phyloP scores from a whole-genome alignment of 2,113 vertebrate genomes.

The Catagonus wagneri region DNA sequence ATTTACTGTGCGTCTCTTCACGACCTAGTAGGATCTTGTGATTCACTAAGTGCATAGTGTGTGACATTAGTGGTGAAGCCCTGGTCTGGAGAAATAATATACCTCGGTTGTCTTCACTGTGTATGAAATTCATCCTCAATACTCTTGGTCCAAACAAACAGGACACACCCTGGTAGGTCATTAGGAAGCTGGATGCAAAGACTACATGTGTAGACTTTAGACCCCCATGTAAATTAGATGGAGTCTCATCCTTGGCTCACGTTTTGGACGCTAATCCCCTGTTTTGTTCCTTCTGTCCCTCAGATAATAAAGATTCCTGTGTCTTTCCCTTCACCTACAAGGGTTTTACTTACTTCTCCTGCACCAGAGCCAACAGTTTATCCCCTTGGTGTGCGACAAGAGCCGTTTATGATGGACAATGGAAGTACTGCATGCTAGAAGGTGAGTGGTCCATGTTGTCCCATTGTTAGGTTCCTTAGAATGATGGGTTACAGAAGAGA shows the following conservation, averaged over 20 bases:
- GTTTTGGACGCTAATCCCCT: neutral
- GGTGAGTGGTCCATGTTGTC: neutral
- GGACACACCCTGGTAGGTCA: accelerated
- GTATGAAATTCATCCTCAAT: neutral
- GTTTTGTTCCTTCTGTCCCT: slow-evolving; percentile 10
- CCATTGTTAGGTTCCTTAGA: neutral
- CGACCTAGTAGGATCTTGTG: neutral
- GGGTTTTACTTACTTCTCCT: slow-evolving; percentile 13
- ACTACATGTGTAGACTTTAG: neutral
- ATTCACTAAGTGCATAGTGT: neutral
- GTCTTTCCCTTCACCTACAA: slow-evolving; percentile 65
- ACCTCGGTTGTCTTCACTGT: neutral
- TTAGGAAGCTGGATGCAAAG: neutral
- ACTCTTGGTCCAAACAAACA: neutral
- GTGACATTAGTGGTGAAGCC: neutral
- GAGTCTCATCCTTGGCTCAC: neutral
- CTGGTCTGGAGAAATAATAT: neutral
- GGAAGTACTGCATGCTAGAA: neutral
- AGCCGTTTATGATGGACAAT: neutral
- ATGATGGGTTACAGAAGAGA: neutral
- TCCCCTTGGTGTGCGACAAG: slow-evolving; percentile 25
- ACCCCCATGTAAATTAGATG: neutral
- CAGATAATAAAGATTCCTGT: neutral
- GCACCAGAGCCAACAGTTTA: neutral
- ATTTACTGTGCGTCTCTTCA: neutral